phyloP scores from a whole-genome alignment of 2,797 vertebrate genomes.

The Thalassophryne amazonica region DNA sequence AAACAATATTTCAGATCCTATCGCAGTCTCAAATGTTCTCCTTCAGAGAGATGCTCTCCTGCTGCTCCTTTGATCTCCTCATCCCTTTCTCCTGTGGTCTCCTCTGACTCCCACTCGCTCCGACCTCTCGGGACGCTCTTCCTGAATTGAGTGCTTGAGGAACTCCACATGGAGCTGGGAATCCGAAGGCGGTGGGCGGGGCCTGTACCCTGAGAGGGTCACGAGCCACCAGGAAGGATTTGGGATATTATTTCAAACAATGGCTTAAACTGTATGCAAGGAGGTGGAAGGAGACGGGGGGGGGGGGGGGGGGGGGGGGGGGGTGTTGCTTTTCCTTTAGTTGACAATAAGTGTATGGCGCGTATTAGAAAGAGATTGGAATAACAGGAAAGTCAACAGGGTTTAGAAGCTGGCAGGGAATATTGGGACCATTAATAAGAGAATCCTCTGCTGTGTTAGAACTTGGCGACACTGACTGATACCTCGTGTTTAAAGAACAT shows the following conservation, averaged over 20 bases:
- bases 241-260: constrained; percentile 50
- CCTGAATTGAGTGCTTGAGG: constrained; percentile 11
- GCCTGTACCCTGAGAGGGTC: constrained; percentile 35
- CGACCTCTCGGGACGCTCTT: constrained; percentile 45
- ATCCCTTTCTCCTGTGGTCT: constrained; percentile 33
- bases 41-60: constrained; percentile 45
- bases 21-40: constrained; percentile 40
- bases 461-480: neutral
- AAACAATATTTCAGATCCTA: constrained; percentile 43
- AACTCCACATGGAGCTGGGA: constrained; percentile 40
- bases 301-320: constrained; percentile 28
- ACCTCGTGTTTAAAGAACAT: neutral
- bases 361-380: constrained; percentile 49
- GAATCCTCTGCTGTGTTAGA: neutral
- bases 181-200: constrained; percentile 47
- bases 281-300: constrained; percentile 21
- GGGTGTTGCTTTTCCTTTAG: constrained; percentile 53
- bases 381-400: no score
- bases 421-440: no score
- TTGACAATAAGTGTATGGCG: constrained; percentile 58
- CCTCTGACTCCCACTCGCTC: constrained; percentile 58
- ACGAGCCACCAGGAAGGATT: constrained; percentile 43
- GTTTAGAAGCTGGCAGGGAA: no score
- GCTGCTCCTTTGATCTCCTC: constrained; percentile 59
- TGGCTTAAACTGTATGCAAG: constrained; percentile 36